phyloP scores from a whole-genome alignment of 2,113 vertebrate genomes.

The Labeo rohita region DNA sequence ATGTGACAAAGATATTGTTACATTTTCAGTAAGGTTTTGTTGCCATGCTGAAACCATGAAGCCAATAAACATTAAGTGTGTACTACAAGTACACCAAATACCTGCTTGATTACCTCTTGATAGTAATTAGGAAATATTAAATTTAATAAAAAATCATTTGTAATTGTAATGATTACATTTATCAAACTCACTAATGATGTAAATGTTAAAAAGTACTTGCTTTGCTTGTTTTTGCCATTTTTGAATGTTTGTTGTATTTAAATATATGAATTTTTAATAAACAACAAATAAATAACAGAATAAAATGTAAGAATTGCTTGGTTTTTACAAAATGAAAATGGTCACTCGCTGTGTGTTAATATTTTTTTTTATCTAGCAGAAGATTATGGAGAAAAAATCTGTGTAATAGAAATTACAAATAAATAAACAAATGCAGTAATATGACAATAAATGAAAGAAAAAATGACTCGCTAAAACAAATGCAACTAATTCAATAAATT shows the following conservation, averaged over 20 bases:
- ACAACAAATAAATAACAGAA: background rate
- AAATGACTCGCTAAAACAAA: background rate
- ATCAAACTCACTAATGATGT: background rate
- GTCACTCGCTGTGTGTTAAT: too few species aligned
- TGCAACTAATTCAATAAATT: background rate
- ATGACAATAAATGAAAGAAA: background rate
- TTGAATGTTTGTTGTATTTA: conserved; percentile 30
- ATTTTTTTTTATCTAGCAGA: background rate
- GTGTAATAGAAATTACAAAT: background rate
- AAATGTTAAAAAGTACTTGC: background rate
- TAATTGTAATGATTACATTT: background rate
- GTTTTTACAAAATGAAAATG: background rate
- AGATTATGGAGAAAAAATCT: background rate
- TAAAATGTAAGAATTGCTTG: background rate
- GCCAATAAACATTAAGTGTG: background rate
- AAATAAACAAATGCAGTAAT: background rate
- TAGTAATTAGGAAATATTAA: background rate
- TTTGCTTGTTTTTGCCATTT: background rate
- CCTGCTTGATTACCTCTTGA: background rate
- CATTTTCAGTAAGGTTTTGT: background rate
- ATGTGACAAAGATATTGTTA: background rate
- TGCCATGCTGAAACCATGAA: background rate
- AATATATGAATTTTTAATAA: conserved; percentile 24
- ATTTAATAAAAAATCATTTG: background rate
- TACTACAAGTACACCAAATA: background rate